Base-by-base conservation (phyloP, 2,888 invertebrate genomes). In the Chrysodeixis includens region DNA sequence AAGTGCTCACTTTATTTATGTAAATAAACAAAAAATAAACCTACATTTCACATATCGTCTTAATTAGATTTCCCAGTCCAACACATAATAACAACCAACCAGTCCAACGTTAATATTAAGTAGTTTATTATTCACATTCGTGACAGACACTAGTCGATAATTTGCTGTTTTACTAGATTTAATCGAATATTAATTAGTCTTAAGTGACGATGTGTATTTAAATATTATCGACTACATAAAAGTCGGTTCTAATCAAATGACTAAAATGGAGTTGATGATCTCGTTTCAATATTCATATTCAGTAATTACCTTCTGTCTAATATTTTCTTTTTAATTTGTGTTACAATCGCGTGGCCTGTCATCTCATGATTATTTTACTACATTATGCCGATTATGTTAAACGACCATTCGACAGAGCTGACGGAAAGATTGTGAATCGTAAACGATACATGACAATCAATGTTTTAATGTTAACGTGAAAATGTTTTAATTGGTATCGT, bases 321-420 rank as follows among this genome's bases (percentile, higher is more conserved):
- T 6, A 62, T 70, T 56, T 71, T 51, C 12, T 10, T 71, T 76
- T 7, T 60, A 71, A 68, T 62, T 71, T 40, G 44, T 71, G 62
- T 44, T 68, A 35, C 55, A 8, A 20, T 68, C 54, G 68, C 76
- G 76, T 74, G 74, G 44, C 53, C 64, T 62, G 18, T 46, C 46
- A 59, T 49, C 44, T 52, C 67, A 64, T 75, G 62, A 51, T 30
- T 56, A 18, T 46, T 46, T 14, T 32, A 49, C 44, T 35, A 61
- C 54, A 68, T 71, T 56, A 60, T 62, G 16, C 8, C 18, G 1
- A 66, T 49, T 66, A 74, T 63, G 76, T 30, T 71, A 75, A 74
- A 67, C 49, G 61, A 46, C 56, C 9, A 55, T 74, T 75, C 54
- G 44, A 35, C 35, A 44, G 22, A 70, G 18, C 71, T 60, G 49